Conservation (phyloP, 2,888 invertebrate species). For the Orgyia antiqua region DNA sequence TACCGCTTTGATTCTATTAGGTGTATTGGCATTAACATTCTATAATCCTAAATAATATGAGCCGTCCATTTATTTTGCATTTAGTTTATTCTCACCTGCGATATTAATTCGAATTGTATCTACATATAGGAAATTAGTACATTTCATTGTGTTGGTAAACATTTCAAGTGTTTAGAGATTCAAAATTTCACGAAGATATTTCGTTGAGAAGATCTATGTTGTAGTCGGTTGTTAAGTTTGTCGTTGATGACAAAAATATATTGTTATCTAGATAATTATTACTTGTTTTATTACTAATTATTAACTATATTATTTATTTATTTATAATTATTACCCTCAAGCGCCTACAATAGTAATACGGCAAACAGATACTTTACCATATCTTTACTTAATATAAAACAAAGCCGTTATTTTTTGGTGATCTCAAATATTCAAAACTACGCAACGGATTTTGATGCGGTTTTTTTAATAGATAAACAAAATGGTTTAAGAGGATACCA, state of each 20-base stretch:
- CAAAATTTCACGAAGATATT: conserved; percentile 52
- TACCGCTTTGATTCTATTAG: too few relatives aligned
- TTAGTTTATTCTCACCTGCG: conserved; percentile 38
- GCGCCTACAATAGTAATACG: too few relatives aligned
- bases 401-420: too few relatives aligned
- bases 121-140: conserved; percentile 30
- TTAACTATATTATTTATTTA: too few relatives aligned
- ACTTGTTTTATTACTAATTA: conserved; percentile 37
- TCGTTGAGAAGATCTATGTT: conserved; percentile 70
- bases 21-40: too few relatives aligned
- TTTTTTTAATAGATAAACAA: too few relatives aligned
- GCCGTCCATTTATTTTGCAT: conserved; percentile 67
- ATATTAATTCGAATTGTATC: conserved; percentile 28
- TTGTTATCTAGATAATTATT: conserved; percentile 71
- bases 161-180: conserved; percentile 33
- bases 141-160: conserved; percentile 49
- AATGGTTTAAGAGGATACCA: too few relatives aligned
- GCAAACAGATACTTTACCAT: too few relatives aligned
- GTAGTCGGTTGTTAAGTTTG: conserved; percentile 78
- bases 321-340: too few relatives aligned
- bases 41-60: conserved; percentile 38
- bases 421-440: too few relatives aligned
- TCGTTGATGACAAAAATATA: conserved; percentile 77
- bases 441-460: too few relatives aligned
- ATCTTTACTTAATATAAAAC: too few relatives aligned